Conservation (phyloP, 2,113 vertebrate species). For the Cyprinodon variegatus region DNA sequence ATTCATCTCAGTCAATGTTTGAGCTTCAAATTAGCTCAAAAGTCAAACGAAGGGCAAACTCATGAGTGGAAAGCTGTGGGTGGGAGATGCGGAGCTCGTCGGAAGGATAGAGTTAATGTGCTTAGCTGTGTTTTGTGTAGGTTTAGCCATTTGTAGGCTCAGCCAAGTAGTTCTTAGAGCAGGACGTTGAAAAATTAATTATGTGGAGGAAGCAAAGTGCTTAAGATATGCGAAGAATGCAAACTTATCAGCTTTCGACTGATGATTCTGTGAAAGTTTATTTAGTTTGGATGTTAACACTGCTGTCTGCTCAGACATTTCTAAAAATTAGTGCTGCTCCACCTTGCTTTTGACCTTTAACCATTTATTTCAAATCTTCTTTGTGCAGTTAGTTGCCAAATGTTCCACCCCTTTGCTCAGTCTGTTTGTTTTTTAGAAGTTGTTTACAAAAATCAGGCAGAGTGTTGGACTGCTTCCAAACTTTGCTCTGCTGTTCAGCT, state of each 20-base stretch:
- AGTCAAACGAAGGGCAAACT: constrained; percentile 61
- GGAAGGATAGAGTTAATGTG: constrained; percentile 37
- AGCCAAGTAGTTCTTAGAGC: constrained; percentile 32
- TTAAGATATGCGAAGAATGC: constrained; percentile 25
- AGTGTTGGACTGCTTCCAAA: constrained; percentile 54
- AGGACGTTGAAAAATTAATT: constrained; percentile 47
- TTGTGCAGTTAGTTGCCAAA: constrained; percentile 38
- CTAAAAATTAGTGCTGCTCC: constrained; percentile 22
- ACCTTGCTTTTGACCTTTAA: constrained; percentile 1
- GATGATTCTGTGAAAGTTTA: constrained; percentile 28
- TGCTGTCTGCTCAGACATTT: constrained; percentile 3
- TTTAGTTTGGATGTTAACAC: constrained; percentile 11
- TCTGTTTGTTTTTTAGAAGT: constrained; percentile 43
- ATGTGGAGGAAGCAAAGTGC: constrained; percentile 22
- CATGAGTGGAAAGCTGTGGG: constrained; percentile 29
- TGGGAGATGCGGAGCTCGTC: constrained; percentile 35
- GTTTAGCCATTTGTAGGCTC: constrained; percentile 23
- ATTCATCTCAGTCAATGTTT: constrained; percentile 51
- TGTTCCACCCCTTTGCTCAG: constrained; percentile 40
- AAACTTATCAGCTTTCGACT: constrained; percentile 18
- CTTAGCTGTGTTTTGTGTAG: constrained; percentile 44
- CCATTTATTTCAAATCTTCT: constrained; percentile 1
- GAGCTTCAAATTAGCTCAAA: constrained; percentile 60
- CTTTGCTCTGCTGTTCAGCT: constrained; percentile 51
- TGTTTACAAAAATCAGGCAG: constrained; percentile 60